Evolutionary conservation across 23 tunicate species (phyloP).

Genomic region (Halocynthia aurantium): DNA sequence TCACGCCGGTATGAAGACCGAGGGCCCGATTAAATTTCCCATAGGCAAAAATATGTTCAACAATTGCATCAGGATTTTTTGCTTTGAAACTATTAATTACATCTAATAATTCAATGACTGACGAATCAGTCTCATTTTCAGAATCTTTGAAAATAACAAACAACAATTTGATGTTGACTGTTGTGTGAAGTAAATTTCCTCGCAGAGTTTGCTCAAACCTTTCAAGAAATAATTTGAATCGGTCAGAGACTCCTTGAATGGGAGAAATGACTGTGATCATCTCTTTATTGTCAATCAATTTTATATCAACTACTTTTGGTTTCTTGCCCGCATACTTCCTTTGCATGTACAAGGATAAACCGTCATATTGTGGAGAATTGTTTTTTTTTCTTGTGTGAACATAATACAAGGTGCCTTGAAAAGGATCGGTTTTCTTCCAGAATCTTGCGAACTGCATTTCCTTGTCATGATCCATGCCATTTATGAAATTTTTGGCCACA

Average conservation of each 20-base stretch:
- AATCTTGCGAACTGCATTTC: too few species aligned
- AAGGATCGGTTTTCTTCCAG: not conserved
- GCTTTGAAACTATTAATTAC: not conserved
- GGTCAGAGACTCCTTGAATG: not conserved
- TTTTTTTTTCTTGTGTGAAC: not conserved
- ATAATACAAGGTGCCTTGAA: conserved; percentile 1
- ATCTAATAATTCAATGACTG: not conserved
- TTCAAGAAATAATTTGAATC: not conserved
- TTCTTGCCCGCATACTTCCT: not conserved
- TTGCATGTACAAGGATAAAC: not conserved
- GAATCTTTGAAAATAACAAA: conserved; percentile 4
- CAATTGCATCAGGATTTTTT: conserved; percentile 4
- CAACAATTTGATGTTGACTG: not conserved
- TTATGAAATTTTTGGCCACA: not conserved
- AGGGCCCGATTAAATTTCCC: conserved; percentile 17
- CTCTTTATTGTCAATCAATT: not conserved
- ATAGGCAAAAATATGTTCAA: not conserved
- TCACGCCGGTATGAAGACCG: conserved; percentile 13
- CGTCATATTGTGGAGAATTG: not conserved
- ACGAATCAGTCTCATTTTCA: not conserved
- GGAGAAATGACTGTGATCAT: conserved; percentile 7
- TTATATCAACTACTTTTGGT: not conserved
- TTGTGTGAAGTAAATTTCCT: not conserved
- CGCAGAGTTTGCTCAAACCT: not conserved
- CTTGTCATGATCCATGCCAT: not conserved